Base-by-base conservation (phyloP, 2,888 invertebrate genomes). In the Dorcus parallelipipedus region DNA sequence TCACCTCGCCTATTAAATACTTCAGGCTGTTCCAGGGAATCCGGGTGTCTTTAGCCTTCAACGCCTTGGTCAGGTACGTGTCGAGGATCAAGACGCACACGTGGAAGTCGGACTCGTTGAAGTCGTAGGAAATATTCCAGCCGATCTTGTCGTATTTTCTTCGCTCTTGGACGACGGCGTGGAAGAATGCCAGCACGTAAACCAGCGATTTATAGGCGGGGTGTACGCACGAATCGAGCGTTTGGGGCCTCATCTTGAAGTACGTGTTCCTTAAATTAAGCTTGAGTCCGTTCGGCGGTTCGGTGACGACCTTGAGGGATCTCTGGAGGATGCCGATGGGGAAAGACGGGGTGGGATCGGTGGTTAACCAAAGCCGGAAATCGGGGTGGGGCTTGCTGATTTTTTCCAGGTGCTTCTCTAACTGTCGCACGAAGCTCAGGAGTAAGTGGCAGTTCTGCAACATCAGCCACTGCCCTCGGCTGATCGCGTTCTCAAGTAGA, bases 61-160 rank as follows among this genome's bases (percentile, higher is more conserved):
- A 69, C 52, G 87, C 85, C 66, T 93, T 90, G 14, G 85, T 88
- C 54, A 96, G 80, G 78, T 95, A 96, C 2, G 90, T 93, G 64
- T 89, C 86, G 60, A 96, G 80, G 61, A 96, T 94, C 75, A 88
- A 88, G 70, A 90, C 85, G 79, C 94, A 94, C 38, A 95, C 94
- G 60, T 88, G 86, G 76, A 95, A 95, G 78, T 96, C 96, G 0
- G 93, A 91, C 77, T 95, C 91, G 77, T 93, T 94, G 79, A 96
- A 96, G 78, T 96, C 95, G 76, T 96, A 96, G 53, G 86, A 83
- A 64, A 95, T 92, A 75, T 96, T 96, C 95, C 95, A 96, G 1
- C 96, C 96, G 56, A 95, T 89, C 80, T 95, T 95, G 71, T 91
- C 94, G 76, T 95, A 96, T 74, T 94, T 95, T 64, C 94, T 85